Base-by-base conservation (phyloP, 1,140 invertebrate genomes). In the Polyergus mexicanus region DNA sequence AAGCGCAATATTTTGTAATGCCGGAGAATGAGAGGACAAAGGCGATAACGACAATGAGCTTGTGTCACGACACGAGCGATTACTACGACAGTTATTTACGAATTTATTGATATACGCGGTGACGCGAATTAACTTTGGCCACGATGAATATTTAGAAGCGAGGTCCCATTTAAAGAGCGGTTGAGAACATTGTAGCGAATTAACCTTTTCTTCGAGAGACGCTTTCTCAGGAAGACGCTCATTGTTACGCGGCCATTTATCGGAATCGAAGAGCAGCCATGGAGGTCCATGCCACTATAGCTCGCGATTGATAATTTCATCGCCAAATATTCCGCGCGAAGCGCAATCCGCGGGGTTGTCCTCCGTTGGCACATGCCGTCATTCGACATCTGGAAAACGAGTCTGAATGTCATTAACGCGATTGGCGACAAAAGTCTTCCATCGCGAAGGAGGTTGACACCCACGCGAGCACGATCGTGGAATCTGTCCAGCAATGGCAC, bases 401-500 rank as follows among this genome's bases (percentile, higher is more conserved):
- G 47, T 19, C 35, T 75, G 56, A 41, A 75, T 75, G 0, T 54
- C 11, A 0, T 0, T 28, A 28, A 75, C 72, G 16, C 72, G 25
- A 22, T 75, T 75, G 0, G 72, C 72, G 0, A 75, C 32, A 25
- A 75, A 75, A 1, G 32, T n/a, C 10, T 75, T 60, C 72, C 72
- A 76, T 0, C 22, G 28, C 10, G 74, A 76, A 0, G 74, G 56
- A 2, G 35, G 74, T 5, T 62, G 28, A 0, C 7, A 28, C 0
- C 19, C 3, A 0, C 32, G 38, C 25, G 1, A 28, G 25, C 25
- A 28, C 25, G 25, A 28, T 28, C 25, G 25, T 28, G 25, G 25
- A 28, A 25, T 76, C 74, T 2, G 74, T 38, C 74, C 74, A 76
- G 8, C 74, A 76, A 16, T 22, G 22, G 0, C 2, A 35, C 11